Percentiles rank a stretch among this genome's conserved stretches.
These are phyloP conservation scores for Actinia tenebrosa DNA, from an alignment of 64 coral and sea anemone species.

Conservation along the genomic window DNA sequence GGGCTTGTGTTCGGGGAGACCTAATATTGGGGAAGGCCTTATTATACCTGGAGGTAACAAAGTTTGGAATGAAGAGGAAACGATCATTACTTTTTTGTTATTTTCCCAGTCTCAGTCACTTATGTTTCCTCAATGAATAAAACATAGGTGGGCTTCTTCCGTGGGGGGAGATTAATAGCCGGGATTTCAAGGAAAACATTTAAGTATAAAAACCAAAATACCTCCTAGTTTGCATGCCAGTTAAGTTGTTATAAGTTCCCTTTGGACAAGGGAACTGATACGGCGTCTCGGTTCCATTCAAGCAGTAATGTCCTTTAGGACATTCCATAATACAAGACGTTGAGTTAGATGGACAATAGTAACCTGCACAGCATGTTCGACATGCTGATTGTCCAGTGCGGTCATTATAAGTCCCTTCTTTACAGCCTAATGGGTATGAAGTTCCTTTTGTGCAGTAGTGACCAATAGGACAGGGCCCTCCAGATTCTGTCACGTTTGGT, in stretches of 20 bases:
- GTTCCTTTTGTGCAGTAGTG: conserved; percentile 81
- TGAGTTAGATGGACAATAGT: conserved; percentile 81
- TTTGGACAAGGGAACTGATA: conserved; percentile 71
- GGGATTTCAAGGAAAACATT: no score
- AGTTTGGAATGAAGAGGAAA: no score
- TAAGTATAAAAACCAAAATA: not conserved
- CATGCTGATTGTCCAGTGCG: conserved; percentile 86
- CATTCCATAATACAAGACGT: conserved; percentile 66
- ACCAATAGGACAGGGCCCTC: conserved; percentile 86
- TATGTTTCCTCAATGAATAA: no score
- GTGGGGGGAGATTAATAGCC: no score
- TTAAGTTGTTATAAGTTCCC: conserved; percentile 82
- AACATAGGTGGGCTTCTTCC: no score
- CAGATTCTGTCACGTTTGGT: conserved; percentile 53
- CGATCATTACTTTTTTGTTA: no score
- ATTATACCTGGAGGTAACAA: no score
- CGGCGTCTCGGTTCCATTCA: conserved; percentile 40
- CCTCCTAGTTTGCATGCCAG: conserved; percentile 55
- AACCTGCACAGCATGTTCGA: conserved; percentile 70
- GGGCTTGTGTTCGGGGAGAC: no score
- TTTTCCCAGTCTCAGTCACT: no score
- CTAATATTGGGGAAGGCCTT: no score
- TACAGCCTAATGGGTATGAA: conserved; percentile 68
- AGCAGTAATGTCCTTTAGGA: conserved; percentile 76
- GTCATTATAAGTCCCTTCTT: conserved; percentile 81